Base-by-base conservation (phyloP, 64 coral and sea anemone genomes). In the Porites lutea region DNA sequence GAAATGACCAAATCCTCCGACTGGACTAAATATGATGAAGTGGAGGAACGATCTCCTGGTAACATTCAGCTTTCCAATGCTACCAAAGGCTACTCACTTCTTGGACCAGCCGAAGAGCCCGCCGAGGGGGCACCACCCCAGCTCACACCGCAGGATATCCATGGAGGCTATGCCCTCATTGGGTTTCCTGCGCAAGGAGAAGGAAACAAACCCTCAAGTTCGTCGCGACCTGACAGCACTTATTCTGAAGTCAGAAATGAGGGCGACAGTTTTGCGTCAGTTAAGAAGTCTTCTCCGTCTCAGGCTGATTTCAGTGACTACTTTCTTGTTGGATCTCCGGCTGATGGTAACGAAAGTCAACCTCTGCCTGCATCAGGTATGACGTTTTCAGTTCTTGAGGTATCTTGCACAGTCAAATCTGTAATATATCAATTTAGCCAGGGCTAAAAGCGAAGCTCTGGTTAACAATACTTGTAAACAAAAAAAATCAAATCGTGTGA, bases 151-250 rank as follows among this genome's bases (percentile, higher is more conserved):
- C 57, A 52, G 5, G 72, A 86, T 8, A 74, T 92, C 59, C 75
- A 61, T 57, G 82, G 20, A 3, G 91, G 82, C 2, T 92, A 92
- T 64, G 57, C 73, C 8, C 62, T 92, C 46, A 59, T 92, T 77
- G 91, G 91, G 5, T 5, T 52, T 7, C 91, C 82, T 70, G 49
- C 22, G 11, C 18, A 84, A 18, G 61, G 45, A 4, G 16, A 45
- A 68, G 47, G 16, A 3, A 16, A 9, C 16, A 68, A 21, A 12
- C 61, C 22, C 14, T 1, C 4, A 23, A 60, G 77, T 13, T 55
- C 77, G 16, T 13, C 60, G 22, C 53, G 61, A 3, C 81, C 81
- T 21, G 81, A 52, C 81, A 84, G 81, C 10, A 69, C 61, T 4
- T 84, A 84, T 67, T 8, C 81, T 11, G 5, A 43, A 67, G 81